phyloP scores from a whole-genome alignment of 2,888 invertebrate genomes.

The Nyleta sp. region DNA sequence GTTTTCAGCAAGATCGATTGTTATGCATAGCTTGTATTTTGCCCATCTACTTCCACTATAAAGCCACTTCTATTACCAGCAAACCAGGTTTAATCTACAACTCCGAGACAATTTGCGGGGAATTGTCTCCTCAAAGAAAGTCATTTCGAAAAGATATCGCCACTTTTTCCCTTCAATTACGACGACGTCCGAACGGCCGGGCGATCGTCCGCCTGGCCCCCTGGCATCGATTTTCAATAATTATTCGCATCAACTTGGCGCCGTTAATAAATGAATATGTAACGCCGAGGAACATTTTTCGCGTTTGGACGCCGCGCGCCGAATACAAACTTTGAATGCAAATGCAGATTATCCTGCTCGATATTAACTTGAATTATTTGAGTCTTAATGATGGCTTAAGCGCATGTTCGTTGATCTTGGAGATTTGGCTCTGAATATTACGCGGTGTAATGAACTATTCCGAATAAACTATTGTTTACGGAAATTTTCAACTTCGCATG shows the following conservation, averaged over 20 bases:
- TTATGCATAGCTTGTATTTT: constrained; percentile 83
- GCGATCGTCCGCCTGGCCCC: constrained; percentile 1
- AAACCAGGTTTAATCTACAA: constrained; percentile 65
- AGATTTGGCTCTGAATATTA: constrained; percentile 82
- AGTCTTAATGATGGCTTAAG: constrained; percentile 83
- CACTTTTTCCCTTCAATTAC: constrained; percentile 44
- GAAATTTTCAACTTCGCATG: constrained; percentile 49
- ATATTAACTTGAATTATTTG: constrained; percentile 83
- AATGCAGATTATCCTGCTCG: constrained; percentile 81
- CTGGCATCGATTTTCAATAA: constrained; percentile 49
- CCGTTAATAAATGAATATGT: constrained; percentile 60
- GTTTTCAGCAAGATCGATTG: constrained; percentile 82
- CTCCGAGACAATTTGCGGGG: constrained; percentile 71
- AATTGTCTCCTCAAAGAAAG: constrained; percentile 77
- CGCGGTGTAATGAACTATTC: constrained; percentile 79
- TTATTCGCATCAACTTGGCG: constrained; percentile 47
- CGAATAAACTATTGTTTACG: constrained; percentile 70
- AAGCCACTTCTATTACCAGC: constrained; percentile 62
- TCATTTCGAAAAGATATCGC: constrained; percentile 70
- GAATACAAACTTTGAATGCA: constrained; percentile 78
- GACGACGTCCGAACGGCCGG: constrained; percentile 7
- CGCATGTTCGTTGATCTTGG: constrained; percentile 81
- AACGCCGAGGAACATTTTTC: constrained; percentile 66
- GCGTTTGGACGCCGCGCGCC: constrained; percentile 26
- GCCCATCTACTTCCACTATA: constrained; percentile 75